Conservation (phyloP, 2,113 vertebrate species). For the Axis porcinus region DNA sequence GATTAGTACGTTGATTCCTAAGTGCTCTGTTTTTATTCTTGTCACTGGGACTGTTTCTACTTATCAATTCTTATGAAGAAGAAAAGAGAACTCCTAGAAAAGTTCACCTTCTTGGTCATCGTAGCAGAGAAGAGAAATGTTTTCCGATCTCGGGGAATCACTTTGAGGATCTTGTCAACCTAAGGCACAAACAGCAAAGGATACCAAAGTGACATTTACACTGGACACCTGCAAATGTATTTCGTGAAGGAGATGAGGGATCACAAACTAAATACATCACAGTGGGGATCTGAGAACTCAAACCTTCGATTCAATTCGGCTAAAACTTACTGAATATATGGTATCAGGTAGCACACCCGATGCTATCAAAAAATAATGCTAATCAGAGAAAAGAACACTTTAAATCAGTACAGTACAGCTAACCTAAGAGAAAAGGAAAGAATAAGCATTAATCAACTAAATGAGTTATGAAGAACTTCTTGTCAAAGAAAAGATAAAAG, state of each 20-base stretch:
- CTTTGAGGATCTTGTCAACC: constrained; percentile 98
- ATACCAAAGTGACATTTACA: neutral
- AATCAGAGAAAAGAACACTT: neutral
- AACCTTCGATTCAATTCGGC: neutral
- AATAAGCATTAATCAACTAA: neutral
- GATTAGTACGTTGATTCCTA: neutral
- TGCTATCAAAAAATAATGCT: neutral
- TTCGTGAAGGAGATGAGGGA: neutral
- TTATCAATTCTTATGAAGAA: neutral
- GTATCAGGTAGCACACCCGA: neutral
- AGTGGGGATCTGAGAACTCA: neutral
- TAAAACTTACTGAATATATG: neutral
- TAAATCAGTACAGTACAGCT: neutral
- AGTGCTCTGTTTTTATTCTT: neutral
- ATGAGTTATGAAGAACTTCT: neutral
- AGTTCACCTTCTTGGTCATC: constrained; percentile 97
- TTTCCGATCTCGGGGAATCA: constrained; percentile 95
- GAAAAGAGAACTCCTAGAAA: neutral
- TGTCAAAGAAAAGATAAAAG: neutral
- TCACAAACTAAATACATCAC: neutral
- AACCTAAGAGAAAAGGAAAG: constrained; percentile 1
- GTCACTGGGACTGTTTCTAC: neutral
- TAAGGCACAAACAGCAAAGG: constrained; percentile 68
- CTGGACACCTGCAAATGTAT: neutral
- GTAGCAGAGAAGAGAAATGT: constrained; percentile 98